Evolutionary conservation across 2,797 vertebrate genomes (phyloP), one percentile per base, ranked within the genome.

Genomic region (Sebastes matsubarae): DNA sequence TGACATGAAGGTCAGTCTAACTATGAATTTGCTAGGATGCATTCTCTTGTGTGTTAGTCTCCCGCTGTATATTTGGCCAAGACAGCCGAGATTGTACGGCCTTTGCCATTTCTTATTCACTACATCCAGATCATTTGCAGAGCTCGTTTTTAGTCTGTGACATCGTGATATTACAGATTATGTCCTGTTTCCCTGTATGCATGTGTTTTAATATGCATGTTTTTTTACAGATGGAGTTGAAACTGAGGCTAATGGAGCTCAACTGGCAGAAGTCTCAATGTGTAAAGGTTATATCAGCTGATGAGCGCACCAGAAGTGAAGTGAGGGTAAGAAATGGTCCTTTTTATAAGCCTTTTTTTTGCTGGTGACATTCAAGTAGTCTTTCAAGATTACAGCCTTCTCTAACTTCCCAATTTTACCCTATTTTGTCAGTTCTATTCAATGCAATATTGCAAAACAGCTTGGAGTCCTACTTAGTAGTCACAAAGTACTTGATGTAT

Each of bases 1-100:
- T 67, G 96, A 96, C 73, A 96, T 96, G 96, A 96, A 96, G 95
- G 96, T 95, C 81, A 75, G 85, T 4, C n/a, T 69, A 24, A 4
- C 34, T 24, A 24, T 25, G 6, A 20, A 7, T 50, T 34, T 66
- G 18, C 9, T 5, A 1, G 1, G 7, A 54, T 10, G 6, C 4
- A n/a, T 58, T 34, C 8, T 63, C 32, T 67, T 29, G 10, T 46
- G 14, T 38, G 12, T 6, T 63, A 25, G 12, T 64, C 3, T 16
- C 4, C 32, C 5, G 0, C 27, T 70, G 18, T 22, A 2, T 25
- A 73, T 68, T 20, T 69, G 27, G 18, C 5, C 13, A 42, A 25
- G 14, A n/a, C 16, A n/a, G 58, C 5, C 10, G 6, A 24, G 30
- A 55, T 27, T 46, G 6, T n/a, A 46, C 0, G 7, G 2, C 13